Conservation (phyloP, 2,797 vertebrate species). For the Pangasius macronema region DNA sequence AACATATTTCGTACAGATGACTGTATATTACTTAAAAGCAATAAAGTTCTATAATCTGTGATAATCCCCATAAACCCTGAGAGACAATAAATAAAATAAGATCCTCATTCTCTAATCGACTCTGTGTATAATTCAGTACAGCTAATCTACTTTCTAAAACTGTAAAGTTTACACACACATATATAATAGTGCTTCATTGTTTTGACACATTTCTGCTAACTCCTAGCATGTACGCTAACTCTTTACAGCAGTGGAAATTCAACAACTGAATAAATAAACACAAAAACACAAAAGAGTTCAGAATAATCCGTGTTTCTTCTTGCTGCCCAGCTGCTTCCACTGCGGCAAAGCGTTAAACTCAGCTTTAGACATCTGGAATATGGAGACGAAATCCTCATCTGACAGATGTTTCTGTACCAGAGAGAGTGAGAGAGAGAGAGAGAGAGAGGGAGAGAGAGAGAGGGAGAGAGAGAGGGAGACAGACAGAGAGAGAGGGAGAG, state of each 20-base stretch:
- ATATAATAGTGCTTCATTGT: background rate
- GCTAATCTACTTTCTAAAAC: background rate
- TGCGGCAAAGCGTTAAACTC: constrained; percentile 74
- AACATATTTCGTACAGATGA: background rate
- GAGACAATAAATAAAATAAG: background rate
- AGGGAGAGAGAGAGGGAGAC: constrained; percentile 43
- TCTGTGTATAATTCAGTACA: background rate
- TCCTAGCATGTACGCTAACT: background rate
- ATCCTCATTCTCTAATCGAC: background rate
- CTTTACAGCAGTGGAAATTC: background rate
- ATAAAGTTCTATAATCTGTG: background rate
- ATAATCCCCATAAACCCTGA: background rate
- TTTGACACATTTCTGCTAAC: background rate
- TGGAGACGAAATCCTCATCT: constrained; percentile 75
- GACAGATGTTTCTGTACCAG: constrained; percentile 80
- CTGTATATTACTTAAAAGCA: background rate
- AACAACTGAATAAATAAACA: background rate
- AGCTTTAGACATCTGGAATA: constrained; percentile 80
- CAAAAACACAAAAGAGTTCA: constrained; percentile 56
- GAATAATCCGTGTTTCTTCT: constrained; percentile 85
- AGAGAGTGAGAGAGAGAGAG: constrained; percentile 17
- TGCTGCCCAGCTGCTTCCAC: constrained; percentile 84
- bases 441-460: background rate
- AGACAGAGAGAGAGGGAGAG: too few species aligned
- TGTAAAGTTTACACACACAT: background rate